These are phyloP conservation scores for Sphaerophoria taeniata DNA, from an alignment of 2,888 invertebrate species.

Conservation along the genomic window DNA sequence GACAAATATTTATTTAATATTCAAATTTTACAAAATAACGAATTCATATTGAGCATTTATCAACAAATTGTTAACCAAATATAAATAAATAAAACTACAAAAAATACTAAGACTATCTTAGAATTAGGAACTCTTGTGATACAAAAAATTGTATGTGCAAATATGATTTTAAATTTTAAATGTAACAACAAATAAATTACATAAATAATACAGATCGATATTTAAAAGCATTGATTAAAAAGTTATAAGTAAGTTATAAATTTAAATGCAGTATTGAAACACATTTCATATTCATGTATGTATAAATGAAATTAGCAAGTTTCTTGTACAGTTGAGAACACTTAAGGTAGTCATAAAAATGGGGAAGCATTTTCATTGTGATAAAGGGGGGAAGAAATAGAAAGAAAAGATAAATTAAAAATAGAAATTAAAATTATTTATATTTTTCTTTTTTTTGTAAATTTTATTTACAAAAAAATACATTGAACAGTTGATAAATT, in stretches of 20 bases:
- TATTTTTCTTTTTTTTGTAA: slow-evolving; percentile 21
- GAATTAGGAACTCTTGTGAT: slow-evolving; percentile 3
- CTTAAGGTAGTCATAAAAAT: slow-evolving; percentile 15
- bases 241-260: not conserved
- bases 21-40: not conserved
- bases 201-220: slow-evolving; percentile 5
- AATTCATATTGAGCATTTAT: not conserved
- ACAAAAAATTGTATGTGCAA: not conserved
- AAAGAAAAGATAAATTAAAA: slow-evolving; percentile 57
- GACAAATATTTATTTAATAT: not conserved
- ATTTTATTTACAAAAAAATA: slow-evolving; percentile 68
- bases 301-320: slow-evolving; percentile 18
- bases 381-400: slow-evolving; percentile 45
- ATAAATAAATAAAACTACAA: not conserved
- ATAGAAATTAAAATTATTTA: slow-evolving; percentile 35
- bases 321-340: slow-evolving; percentile 63
- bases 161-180: not conserved
- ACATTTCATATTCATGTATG: not conserved
- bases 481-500: slow-evolving; percentile 51
- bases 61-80: not conserved
- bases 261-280: slow-evolving; percentile 3
- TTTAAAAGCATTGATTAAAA: slow-evolving; percentile 19
- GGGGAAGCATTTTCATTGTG: slow-evolving; percentile 55
- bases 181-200: not conserved
- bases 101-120: not conserved